These are phyloP conservation scores for Lutjanus campechanus DNA, from an alignment of 2,797 vertebrate genomes.

Conservation along the genomic window DNA sequence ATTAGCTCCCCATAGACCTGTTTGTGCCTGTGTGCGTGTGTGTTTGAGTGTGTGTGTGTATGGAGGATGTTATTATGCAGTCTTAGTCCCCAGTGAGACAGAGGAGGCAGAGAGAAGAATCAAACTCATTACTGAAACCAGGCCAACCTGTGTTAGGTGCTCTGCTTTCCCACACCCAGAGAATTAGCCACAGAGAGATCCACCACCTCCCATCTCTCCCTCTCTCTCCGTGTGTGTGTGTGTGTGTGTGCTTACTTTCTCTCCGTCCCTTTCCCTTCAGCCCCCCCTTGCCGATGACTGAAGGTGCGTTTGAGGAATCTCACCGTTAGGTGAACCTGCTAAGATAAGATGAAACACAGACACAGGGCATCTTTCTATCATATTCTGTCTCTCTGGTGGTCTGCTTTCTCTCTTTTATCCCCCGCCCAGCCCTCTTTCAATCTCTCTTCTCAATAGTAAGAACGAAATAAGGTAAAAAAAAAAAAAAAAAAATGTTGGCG, in stretches of 20 bases:
- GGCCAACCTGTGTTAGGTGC: conserved; percentile 90
- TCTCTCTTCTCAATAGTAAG: conserved; percentile 46
- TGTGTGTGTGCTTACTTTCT: conserved; percentile 27
- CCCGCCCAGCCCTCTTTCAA: conserved; percentile 46
- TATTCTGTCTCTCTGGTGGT: conserved; percentile 69
- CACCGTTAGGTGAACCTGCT: conserved; percentile 76
- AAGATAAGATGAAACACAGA: conserved; percentile 77
- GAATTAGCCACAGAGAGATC: conserved; percentile 77
- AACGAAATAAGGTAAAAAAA: conserved; percentile 8
- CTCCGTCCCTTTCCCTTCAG: conserved; percentile 84
- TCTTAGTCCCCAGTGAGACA: conserved; percentile 90
- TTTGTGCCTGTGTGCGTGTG: conserved; percentile 79
- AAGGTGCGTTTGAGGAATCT: conserved; percentile 78
- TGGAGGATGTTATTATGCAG: conserved; percentile 91
- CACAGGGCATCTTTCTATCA: conserved; percentile 61
- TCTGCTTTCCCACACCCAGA: conserved; percentile 83
- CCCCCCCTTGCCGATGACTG: conserved; percentile 81
- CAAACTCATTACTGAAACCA: conserved; percentile 94
- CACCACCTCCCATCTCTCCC: conserved; percentile 57
- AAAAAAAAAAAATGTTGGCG: background rate
- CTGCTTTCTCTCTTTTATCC: conserved; percentile 61
- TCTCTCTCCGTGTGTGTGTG: conserved; percentile 11
- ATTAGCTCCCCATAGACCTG: conserved; percentile 97
- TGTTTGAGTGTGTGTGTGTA: conserved; percentile 52
- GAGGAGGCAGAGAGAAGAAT: conserved; percentile 88